Base-by-base conservation (phyloP, 2,113 vertebrate genomes). In the Muntiacus reevesi region DNA sequence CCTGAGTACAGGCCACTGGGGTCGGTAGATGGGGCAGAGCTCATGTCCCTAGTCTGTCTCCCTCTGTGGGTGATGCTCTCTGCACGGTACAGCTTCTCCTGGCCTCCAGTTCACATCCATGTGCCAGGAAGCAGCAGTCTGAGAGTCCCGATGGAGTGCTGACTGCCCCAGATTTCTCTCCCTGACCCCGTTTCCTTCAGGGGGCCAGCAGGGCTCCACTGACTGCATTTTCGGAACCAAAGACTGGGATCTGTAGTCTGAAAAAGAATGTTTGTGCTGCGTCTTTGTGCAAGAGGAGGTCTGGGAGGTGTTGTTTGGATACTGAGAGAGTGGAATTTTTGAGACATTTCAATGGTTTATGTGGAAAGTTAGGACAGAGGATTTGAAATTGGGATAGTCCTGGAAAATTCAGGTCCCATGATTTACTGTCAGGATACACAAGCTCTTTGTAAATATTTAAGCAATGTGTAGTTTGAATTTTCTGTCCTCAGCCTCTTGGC, bases 311-410 rank as follows among this genome's bases (percentile, higher is more conserved):
- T 83, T 94, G 87, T 97, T 97, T 98, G 96, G 97, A 93, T 97
- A 95, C 92, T 67, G 86, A 97, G 84, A 91, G 93, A 96, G 97
- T 97, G 97, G 98, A 98, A 97, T 96, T 97, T 98, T 95, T 97
- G 97, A 98, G 83, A 78, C 95, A 67, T 76, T 96, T 89, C 33
- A n/a, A 76, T 97, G 96, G 93, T 97, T 97, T 94, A 92, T 97
- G 91, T 97, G 97, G 95, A 98, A 97, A 97, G 83, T 97, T 94
- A 97, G 95, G 81, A 94, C 55, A 92, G 94, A 95, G 67, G 86
- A 94, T 97, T 95, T 98, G 89, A 92, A 97, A 74, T 83, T 87
- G 87, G 97, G 86, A 91, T 96, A 57, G 91, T 94, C 74, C 87
- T 97, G 97, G 97, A 97, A 98, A 97, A 93, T 94, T 95, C 86